Conservation (phyloP, 2,797 vertebrate species). For the Anabacerthia variegaticeps region DNA sequence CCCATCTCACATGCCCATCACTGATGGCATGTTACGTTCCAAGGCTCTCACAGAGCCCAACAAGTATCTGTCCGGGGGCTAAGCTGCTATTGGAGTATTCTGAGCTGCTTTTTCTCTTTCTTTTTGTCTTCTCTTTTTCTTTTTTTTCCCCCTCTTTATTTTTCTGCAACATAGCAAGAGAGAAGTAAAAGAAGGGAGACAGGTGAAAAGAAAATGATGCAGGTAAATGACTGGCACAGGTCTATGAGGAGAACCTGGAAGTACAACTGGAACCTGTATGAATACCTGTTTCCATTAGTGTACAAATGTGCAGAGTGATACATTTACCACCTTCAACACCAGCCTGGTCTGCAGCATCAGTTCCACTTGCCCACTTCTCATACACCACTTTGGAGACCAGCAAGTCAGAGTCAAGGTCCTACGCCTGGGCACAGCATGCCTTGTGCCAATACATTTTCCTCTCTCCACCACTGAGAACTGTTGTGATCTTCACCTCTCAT, state of each 20-base stretch:
- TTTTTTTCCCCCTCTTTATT: neutral
- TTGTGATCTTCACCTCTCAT: slow-evolving; percentile 3
- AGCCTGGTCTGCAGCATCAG: slow-evolving; percentile 41
- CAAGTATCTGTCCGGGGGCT: neutral
- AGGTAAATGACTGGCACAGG: neutral
- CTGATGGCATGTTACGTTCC: neutral
- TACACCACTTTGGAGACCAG: slow-evolving; percentile 8
- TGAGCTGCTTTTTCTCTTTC: neutral
- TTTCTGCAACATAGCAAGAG: neutral
- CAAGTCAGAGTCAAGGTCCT: slow-evolving; percentile 30
- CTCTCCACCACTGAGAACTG: neutral
- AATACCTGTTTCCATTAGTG: neutral
- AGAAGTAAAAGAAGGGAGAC: neutral
- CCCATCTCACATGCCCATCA: neutral
- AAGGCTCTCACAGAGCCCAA: neutral
- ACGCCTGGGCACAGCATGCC: neutral
- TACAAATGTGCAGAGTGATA: slow-evolving; percentile 30
- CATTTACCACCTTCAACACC: slow-evolving; percentile 41
- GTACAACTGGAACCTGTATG: slow-evolving; percentile 13
- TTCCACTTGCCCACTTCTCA: neutral
- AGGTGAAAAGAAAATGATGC: neutral
- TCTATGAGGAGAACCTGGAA: neutral
- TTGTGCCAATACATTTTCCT: slow-evolving; percentile 15
- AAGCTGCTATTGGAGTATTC: slow-evolving; percentile 1
- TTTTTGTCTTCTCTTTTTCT: neutral